A percentile compares a stretch with the other conserved stretches of the same genome.
These are phyloP conservation scores for Hippocampus mohnikei DNA, from an alignment of 2,113 vertebrate species.

Conservation along the genomic window DNA sequence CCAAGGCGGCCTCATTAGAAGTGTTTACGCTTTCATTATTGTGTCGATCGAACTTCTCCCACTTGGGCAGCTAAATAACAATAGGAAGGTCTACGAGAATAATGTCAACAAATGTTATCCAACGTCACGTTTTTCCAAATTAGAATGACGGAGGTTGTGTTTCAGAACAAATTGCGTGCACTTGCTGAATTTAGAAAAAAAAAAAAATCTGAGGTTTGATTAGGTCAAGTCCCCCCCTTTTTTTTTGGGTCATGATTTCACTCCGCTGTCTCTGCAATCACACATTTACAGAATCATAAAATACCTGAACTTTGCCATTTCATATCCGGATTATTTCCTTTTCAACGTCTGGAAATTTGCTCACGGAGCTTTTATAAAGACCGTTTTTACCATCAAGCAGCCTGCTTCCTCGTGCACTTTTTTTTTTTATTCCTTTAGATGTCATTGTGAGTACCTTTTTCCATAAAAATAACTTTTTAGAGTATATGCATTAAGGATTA, in stretches of 20 bases:
- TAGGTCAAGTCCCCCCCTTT: background rate
- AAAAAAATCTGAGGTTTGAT: background rate
- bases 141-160: background rate
- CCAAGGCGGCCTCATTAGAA: background rate
- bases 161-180: background rate
- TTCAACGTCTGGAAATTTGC: background rate
- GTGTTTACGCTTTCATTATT: background rate
- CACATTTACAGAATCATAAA: slow-evolving; percentile 1
- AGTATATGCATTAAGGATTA: background rate
- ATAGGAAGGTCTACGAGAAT: background rate
- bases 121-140: background rate
- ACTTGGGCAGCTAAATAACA: background rate
- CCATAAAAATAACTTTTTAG: background rate
- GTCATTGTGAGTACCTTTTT: background rate
- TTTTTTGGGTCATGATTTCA: background rate
- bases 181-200: no score
- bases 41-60: background rate
- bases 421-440: background rate
- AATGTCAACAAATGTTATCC: background rate
- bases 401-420: background rate
- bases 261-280: background rate
- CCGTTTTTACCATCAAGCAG: background rate
- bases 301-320: slow-evolving; percentile 2
- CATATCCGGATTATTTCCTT: background rate
- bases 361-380: background rate